Conservation (phyloP, 2,888 invertebrate genomes). For the Spicauda simplicius region DNA sequence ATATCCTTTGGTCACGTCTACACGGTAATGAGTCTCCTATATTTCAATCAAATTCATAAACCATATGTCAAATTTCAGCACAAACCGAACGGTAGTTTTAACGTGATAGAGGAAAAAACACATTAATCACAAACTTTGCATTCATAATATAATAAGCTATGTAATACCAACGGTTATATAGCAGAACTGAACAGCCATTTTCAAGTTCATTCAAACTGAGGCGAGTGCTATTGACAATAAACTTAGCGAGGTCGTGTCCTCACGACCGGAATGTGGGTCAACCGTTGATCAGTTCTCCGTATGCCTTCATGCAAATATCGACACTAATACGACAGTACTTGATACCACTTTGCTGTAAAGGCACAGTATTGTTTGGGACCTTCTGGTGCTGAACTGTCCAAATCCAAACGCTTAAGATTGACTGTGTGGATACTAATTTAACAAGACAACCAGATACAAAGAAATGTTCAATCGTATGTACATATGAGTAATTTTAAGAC, state of each 20-base stretch:
- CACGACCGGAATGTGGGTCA: slow-evolving; percentile 73
- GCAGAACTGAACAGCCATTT: neutral
- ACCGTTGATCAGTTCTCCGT: slow-evolving; percentile 59
- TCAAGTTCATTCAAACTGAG: slow-evolving; percentile 10
- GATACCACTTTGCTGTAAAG: slow-evolving; percentile 25
- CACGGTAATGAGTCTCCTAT: no score
- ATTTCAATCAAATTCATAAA: no score
- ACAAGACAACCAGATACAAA: neutral
- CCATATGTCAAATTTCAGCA: no score
- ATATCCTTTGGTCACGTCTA: no score
- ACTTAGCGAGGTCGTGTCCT: slow-evolving; percentile 68
- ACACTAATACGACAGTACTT: slow-evolving; percentile 25
- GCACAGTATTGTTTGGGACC: neutral
- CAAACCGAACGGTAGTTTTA: no score
- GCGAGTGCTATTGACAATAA: slow-evolving; percentile 63
- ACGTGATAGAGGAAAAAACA: no score
- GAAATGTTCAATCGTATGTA: neutral
- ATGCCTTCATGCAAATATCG: slow-evolving; percentile 44
- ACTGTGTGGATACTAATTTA: slow-evolving; percentile 11
- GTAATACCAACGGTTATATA: no score
- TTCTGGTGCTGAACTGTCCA: neutral
- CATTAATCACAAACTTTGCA: no score
- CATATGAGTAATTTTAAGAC: neutral
- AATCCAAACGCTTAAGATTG: slow-evolving; percentile 11
- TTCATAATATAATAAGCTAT: no score